These are phyloP conservation scores for Coelopa pilipes DNA, from an alignment of 2,888 invertebrate species.

Conservation along the genomic window DNA sequence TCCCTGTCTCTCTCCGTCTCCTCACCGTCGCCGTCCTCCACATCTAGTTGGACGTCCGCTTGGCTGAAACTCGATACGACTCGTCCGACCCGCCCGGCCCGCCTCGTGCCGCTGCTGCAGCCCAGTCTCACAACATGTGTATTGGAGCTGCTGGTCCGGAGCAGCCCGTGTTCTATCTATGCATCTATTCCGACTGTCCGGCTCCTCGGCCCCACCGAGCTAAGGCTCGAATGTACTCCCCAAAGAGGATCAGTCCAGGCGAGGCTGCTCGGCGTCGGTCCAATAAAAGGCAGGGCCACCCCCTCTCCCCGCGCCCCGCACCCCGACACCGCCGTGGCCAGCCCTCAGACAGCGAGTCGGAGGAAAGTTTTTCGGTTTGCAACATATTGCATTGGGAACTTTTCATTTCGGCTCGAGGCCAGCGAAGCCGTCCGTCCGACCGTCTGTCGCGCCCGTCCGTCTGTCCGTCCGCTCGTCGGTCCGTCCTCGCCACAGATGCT, in stretches of 20 bases:
- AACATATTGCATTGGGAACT: conserved; percentile 45
- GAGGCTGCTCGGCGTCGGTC: not conserved
- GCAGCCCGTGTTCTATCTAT: conserved; percentile 19
- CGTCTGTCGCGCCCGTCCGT: too few species aligned
- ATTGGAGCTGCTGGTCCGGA: not conserved
- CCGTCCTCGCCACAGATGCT: not conserved
- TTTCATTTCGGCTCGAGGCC: conserved; percentile 47
- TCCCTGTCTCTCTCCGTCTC: too few species aligned
- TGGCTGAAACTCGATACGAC: too few species aligned
- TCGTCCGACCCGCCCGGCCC: not conserved
- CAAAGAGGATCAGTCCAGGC: not conserved
- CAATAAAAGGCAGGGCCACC: not conserved
- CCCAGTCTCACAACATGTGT: not conserved
- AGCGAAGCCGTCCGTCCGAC: conserved; percentile 37
- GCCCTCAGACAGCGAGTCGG: conserved; percentile 14
- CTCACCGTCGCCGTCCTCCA: conserved; percentile 3
- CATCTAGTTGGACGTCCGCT: not conserved
- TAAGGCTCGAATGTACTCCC: too few species aligned
- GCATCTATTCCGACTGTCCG: conserved; percentile 20
- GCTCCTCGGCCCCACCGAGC: not conserved
- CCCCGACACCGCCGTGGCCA: too few species aligned
- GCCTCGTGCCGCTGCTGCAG: not conserved
- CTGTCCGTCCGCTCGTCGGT: too few species aligned
- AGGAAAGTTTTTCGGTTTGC: conserved; percentile 36
- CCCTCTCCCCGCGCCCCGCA: too few species aligned